Conservation (phyloP, 1,140 invertebrate genomes). For the Penaeus vannamei region DNA sequence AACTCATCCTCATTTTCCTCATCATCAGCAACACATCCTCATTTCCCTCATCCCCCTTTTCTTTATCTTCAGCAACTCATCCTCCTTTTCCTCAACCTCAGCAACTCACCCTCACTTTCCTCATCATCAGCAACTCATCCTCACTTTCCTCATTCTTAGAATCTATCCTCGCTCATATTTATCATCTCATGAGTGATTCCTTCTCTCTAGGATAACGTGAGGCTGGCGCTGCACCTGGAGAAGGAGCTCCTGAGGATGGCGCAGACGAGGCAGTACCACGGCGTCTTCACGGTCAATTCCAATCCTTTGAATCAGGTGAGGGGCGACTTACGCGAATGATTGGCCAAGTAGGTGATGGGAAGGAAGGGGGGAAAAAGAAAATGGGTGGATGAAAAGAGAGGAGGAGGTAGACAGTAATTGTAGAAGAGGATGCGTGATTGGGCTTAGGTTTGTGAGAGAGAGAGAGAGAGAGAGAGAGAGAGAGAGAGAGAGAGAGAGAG, state of each 20-base stretch:
- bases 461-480: neutral
- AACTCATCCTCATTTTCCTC: neutral
- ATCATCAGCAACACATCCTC: neutral
- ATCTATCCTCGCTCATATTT: neutral
- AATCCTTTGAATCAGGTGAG: slow-evolving; percentile 60
- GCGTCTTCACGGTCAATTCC: slow-evolving; percentile 58
- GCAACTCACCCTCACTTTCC: no score
- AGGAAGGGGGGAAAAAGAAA: no score
- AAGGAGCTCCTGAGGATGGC: slow-evolving; percentile 56
- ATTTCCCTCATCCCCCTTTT: neutral
- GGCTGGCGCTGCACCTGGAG: slow-evolving; percentile 55
- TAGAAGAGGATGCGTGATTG: neutral
- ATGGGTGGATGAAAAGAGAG: no score
- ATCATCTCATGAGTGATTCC: neutral
- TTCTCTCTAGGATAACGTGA: slow-evolving; percentile 49
- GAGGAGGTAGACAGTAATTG: no score
- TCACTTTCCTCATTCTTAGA: neutral
- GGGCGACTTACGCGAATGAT: neutral
- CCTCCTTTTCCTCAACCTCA: no score
- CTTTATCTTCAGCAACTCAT: no score
- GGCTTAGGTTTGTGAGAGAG: neutral
- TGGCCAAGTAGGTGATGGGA: neutral
- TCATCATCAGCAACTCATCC: neutral
- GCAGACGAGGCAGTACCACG: slow-evolving; percentile 41
- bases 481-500: neutral